Evolutionary conservation across 1,140 invertebrate genomes (phyloP), one percentile per base, ranked within the genome.

Genomic region (Diabrotica undecimpunctata): DNA sequence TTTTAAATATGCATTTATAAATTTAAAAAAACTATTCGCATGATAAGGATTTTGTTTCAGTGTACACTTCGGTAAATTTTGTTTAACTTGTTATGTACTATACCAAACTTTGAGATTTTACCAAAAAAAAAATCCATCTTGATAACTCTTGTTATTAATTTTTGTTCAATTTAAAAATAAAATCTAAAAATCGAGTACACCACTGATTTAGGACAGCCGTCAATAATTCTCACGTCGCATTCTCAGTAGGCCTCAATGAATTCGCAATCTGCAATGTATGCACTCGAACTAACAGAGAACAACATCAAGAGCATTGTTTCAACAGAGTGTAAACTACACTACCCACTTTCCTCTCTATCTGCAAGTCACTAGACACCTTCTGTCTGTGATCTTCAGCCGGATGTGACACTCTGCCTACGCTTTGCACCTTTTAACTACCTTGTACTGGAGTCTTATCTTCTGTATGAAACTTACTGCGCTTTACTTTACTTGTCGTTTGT

Each of bases 291-390:
- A 36, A 12, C 13, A 59, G 62, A 46, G 41, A 46, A 46, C n/a
- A 46, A 46, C 41, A 46, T 46, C 41, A n/a, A 46, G 55, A 38
- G 54, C 41, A 66, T 68, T 68, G 67, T 68, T 68, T 68, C 41
- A 62, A 64, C 67, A 62, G 60, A 66, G 64, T 61, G 59, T 62
- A 68, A 65, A 66, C 61, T 56, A 58, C 55, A 62, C 64, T 65
- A 35, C 66, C 66, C 66, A 67, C 67, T 62, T 64, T 63, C 8
- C 41, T 54, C 52, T 62, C 54, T 68, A 68, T 68, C 67, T 61
- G 61, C 54, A 59, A 54, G 59, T 62, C 56, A 68, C 64, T 63
- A 66, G 67, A 68, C 64, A 68, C 67, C 58, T 68, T 65, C 60
- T 59, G 54, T 57, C 55, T 65, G 54, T 58, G 57, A 67, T 46